Conservation (phyloP, 2,888 invertebrate species). For the Drosophila peninsularis region DNA sequence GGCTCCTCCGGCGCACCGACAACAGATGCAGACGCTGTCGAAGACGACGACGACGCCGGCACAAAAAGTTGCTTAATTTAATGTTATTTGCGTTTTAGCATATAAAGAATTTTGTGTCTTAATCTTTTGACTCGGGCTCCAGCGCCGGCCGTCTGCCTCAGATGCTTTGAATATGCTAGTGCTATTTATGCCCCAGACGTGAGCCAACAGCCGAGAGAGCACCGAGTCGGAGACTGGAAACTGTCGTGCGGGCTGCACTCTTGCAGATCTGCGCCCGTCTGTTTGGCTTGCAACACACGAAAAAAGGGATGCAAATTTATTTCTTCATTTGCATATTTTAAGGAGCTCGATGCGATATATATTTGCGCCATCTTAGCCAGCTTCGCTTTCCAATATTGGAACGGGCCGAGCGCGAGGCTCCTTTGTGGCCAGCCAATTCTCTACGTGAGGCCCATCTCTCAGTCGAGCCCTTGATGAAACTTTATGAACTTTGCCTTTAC, state of each 20-base stretch:
- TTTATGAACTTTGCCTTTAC: constrained; percentile 75
- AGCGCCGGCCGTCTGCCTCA: constrained; percentile 26
- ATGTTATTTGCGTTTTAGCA: constrained; percentile 85
- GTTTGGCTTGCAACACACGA: constrained; percentile 35
- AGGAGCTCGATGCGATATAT: constrained; percentile 81
- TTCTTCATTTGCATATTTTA: constrained; percentile 85
- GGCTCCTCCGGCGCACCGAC: constrained; percentile 55
- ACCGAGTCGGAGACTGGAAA: constrained; percentile 10
- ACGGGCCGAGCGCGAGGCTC: constrained; percentile 31
- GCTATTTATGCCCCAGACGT: constrained; percentile 81
- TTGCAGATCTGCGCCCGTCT: constrained; percentile 33
- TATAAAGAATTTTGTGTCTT: constrained; percentile 85
- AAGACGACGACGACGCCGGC: constrained; percentile 40
- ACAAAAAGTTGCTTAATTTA: constrained; percentile 84
- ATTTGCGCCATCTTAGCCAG: constrained; percentile 71
- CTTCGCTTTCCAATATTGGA: constrained; percentile 62
- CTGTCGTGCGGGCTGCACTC: constrained; percentile 64
- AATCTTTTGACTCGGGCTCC: constrained; percentile 81
- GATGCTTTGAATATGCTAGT: constrained; percentile 77
- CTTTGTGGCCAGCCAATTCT: constrained; percentile 24
- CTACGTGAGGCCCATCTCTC: constrained; percentile 9
- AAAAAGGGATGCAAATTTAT: constrained; percentile 84
- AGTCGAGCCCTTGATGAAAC: constrained; percentile 62
- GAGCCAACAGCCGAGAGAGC: constrained; percentile 43
- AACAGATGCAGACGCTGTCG: constrained; percentile 47